Base-by-base conservation (phyloP, 2,888 invertebrate species). In the Sinopyrophorus schimmeli region DNA sequence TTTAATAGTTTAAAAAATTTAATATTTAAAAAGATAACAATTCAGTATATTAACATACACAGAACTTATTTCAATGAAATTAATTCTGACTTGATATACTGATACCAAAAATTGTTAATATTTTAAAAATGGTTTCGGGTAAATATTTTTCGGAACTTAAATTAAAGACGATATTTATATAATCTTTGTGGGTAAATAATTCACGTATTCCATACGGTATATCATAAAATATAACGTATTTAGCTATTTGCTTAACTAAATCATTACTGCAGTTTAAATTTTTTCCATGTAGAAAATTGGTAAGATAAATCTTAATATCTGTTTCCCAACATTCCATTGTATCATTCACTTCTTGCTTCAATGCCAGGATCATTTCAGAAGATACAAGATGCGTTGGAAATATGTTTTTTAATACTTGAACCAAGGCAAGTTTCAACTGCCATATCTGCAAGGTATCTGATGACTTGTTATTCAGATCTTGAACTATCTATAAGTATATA, bases 401-500 rank as follows among this genome's bases (percentile, higher is more conserved):
- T 20, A 10, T 42, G 20, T 35, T 51, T 3, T 55, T 53, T 21
- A 75, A 58, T 3, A 80, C 75, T 58, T 83, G 84, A 0, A 82
- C 77, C 1, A 80, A 55, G 5, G 78, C 3, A 83, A 75, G 0
- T 66, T 88, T 89, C 30, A 89, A 77, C 69, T 91, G 89, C 89
- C 89, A 89, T 11, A 86, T 74, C 62, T 85, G 80, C 62, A 78
- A 74, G 0, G 78, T 70, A 2, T 74, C 79, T 0, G 84, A 80
- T 9, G 76, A n/a, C n/a, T n/a, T 71, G 0, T 70, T 71, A 14
- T 61, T 47, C 12, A 69, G 47, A 40, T 69, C 64, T 37, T 59
- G 47, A 37, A 71, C 58, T 24, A 61, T 59, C 69, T 70, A 46
- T 46, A 68, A 63, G 42, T 32, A 18, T 21, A 11, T 55, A 46